These are phyloP conservation scores for Acomys russatus DNA, from an alignment of 2,797 vertebrate species.

Conservation along the genomic window DNA sequence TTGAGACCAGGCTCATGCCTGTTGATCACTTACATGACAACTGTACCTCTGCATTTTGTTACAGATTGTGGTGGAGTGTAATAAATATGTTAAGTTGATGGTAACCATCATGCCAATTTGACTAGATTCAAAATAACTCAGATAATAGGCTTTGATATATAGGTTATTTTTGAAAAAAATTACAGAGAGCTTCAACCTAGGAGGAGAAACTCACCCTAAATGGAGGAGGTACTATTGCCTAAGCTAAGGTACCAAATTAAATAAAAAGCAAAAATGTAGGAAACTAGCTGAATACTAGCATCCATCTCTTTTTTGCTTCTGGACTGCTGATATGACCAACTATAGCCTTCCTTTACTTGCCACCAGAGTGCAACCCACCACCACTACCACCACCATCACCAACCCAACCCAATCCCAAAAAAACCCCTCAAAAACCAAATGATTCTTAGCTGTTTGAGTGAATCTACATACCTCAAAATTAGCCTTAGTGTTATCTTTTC, in stretches of 20 bases:
- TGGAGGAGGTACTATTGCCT: not conserved
- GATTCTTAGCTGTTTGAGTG: not conserved
- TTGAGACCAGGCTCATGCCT: not conserved
- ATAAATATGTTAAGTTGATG: not conserved
- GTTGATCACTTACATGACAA: not conserved
- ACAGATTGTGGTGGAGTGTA: not conserved
- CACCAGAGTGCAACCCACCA: not conserved
- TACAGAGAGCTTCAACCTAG: not conserved
- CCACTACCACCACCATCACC: not conserved
- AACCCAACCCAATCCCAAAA: not conserved
- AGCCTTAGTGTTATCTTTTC: not conserved
- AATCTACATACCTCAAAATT: not conserved
- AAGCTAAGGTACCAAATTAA: not conserved
- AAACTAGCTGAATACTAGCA: not conserved
- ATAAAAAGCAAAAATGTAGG: not conserved
- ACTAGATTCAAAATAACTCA: not conserved
- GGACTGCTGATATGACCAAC: not conserved
- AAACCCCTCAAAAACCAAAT: not conserved
- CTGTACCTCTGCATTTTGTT: not conserved
- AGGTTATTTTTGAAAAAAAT: not conserved
- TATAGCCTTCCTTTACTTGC: not conserved
- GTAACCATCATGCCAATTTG: not conserved
- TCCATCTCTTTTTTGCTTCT: not conserved
- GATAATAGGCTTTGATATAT: not conserved
- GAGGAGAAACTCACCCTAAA: not conserved